Percentiles rank a stretch among this genome's conserved stretches.
phyloP scores from a whole-genome alignment of 2,797 vertebrate species.

The Sorex maritimensis region DNA sequence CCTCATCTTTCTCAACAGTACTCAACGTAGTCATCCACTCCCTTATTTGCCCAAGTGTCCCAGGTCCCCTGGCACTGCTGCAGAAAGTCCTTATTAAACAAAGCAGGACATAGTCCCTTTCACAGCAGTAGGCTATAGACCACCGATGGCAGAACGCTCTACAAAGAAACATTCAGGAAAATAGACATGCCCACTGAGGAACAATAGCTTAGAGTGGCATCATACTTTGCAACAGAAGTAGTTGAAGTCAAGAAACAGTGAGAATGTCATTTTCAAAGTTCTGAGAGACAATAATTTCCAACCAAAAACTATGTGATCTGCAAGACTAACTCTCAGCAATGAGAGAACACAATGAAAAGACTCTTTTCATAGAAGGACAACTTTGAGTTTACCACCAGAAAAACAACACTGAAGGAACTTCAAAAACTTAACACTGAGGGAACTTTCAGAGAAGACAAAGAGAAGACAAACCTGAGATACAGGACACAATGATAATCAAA shows the following conservation, averaged over 20 bases:
- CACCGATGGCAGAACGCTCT: conserved; percentile 10
- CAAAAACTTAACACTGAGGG: neutral
- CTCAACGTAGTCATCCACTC: neutral
- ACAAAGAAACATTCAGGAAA: conserved; percentile 35
- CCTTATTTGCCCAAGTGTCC: neutral
- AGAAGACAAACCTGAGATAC: neutral
- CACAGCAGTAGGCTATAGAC: neutral
- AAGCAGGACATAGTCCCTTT: neutral
- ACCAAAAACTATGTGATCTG: neutral
- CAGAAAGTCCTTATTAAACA: too few species aligned
- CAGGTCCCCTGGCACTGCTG: too few species aligned
- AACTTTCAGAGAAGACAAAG: neutral
- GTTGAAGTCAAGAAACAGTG: neutral
- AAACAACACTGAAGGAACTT: conserved; percentile 17
- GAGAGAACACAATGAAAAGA: neutral
- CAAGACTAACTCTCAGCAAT: conserved; percentile 48
- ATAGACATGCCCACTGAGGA: neutral
- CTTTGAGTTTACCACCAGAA: neutral
- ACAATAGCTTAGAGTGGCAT: neutral
- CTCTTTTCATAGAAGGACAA: conserved; percentile 55
- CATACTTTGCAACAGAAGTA: conserved; percentile 8
- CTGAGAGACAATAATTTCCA: conserved; percentile 61
- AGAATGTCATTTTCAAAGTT: conserved; percentile 55
- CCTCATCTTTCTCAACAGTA: conserved; percentile 1
- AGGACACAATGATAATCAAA: conserved; percentile 30